A percentile compares a stretch with the other conserved stretches of the same genome.
Evolutionary conservation across 2,888 invertebrate genomes (phyloP).

Genomic region (Neoitamus cyanurus): DNA sequence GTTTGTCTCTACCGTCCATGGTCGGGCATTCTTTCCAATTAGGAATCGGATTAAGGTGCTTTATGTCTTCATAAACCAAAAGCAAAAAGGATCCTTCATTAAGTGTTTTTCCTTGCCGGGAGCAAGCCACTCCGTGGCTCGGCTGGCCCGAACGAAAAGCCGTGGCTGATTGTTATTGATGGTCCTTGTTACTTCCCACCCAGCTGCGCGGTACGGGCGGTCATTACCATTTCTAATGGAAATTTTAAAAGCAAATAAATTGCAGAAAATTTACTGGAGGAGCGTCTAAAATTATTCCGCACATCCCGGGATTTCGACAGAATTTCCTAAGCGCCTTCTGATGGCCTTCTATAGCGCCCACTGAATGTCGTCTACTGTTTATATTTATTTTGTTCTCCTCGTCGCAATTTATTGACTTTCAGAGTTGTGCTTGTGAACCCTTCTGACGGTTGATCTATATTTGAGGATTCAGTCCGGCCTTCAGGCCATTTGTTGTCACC

Average conservation of each 20-base stretch:
- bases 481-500: not conserved
- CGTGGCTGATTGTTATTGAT: constrained; percentile 27
- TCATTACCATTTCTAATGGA: constrained; percentile 33
- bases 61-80: constrained; percentile 27
- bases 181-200: constrained; percentile 6
- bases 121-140: not conserved
- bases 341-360: not conserved
- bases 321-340: not conserved
- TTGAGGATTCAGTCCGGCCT: not conserved
- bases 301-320: not conserved
- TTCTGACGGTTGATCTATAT: not conserved
- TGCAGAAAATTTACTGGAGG: not conserved
- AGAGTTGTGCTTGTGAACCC: not conserved
- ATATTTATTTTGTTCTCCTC: not conserved
- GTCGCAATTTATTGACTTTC: not conserved
- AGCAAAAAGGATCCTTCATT: constrained; percentile 15
- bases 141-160: not conserved
- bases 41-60: constrained; percentile 21
- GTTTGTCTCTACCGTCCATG: not conserved
- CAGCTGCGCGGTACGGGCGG: not conserved
- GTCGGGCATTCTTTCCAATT: constrained; percentile 32
- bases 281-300: constrained; percentile 5
- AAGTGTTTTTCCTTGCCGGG: not conserved
- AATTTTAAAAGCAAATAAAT: constrained; percentile 42
- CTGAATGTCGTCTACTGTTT: not conserved